phyloP scores from a whole-genome alignment of 2,797 vertebrate species.

The Poecilia wingei region DNA sequence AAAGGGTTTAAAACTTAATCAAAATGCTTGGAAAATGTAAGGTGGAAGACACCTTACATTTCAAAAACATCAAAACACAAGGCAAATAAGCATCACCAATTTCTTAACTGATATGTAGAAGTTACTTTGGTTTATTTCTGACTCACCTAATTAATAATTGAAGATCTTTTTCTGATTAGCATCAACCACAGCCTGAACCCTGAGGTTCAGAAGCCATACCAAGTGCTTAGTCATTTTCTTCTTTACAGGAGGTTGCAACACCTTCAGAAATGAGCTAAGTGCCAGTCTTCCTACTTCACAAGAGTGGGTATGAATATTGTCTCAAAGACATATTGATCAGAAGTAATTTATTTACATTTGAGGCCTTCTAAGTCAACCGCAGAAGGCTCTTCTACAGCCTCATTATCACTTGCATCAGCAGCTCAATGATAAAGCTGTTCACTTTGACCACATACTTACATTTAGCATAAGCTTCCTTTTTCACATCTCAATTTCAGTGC shows the following conservation, averaged over 20 bases:
- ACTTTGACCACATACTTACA: neutral
- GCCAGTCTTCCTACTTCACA: neutral
- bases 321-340: neutral
- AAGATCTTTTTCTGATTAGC: neutral
- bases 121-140: neutral
- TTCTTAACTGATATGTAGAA: neutral
- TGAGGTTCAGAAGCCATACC: neutral
- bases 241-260: neutral
- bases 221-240: neutral
- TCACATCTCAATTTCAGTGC: conserved; percentile 2
- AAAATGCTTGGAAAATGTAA: neutral
- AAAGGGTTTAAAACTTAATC: neutral
- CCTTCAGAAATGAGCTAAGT: neutral
- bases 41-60: neutral
- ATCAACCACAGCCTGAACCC: neutral
- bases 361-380: neutral
- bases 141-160: neutral
- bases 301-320: neutral
- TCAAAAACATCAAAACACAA: neutral
- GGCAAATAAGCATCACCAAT: neutral
- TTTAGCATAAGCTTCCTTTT: neutral
- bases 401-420: neutral
- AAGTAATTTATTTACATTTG: neutral
- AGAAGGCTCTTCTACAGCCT: neutral
- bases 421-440: neutral